Base-by-base conservation (phyloP, 2,797 vertebrate genomes). In the Sebastes minor region DNA sequence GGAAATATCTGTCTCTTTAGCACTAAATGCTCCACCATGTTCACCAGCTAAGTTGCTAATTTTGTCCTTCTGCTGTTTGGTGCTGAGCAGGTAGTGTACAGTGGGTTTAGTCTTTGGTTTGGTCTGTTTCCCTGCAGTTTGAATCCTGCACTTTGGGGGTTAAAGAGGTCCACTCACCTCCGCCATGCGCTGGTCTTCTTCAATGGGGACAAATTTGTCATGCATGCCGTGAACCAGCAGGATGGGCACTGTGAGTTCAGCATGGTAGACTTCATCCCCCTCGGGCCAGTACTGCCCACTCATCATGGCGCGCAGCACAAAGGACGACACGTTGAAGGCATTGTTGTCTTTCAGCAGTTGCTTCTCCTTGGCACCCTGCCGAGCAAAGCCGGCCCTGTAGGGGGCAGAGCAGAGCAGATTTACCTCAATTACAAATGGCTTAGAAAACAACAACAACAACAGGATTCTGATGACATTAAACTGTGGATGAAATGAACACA, bases 231-330 rank as follows among this genome's bases (percentile, higher is more conserved):
- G 98, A 4, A 99, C 97, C 12, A 99, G 95, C 84, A 99, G 95
- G 57, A 96, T 95, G 0, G 98, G 98, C 81, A 98, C 97, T 0
- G 97, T 97, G 82, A 99, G 95, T 90, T 99, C 98, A 0, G 98
- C 98, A 0, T 99, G 98, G 92, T 99, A 99, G 61, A 98, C 96
- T 90, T 99, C 98, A 0, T 99, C 98, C 0, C 98, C 98, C 90
- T 99, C 98, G 0, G 98, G 98, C 98, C 98, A 99, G 95, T 99
- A 99, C 95, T 99, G 98, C 2, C 98, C 98, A 0, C 97, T 98
- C 98, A 99, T 99, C 96, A 96, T 99, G 90, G 98, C 97, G 1
- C 97, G 94, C 84, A 99, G 94, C 71, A 99, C 98, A 0, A 99
- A 99, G 64, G 98, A 97, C 0, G 98, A 98, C 65, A 99, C 97